Evolutionary conservation across 2,113 vertebrate species (phyloP).

Genomic region (Sorex fumeus): DNA sequence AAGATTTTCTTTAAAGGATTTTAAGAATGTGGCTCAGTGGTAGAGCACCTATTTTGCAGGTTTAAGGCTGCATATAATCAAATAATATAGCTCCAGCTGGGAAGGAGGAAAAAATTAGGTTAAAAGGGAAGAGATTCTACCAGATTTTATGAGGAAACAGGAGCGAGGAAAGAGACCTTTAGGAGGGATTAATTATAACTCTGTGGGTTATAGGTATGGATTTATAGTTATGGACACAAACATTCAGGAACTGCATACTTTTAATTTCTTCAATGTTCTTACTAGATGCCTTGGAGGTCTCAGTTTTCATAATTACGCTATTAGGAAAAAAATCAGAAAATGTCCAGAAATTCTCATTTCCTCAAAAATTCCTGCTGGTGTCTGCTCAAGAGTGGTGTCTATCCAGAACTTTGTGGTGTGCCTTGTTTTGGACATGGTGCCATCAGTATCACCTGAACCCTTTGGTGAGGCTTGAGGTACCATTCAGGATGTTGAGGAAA

Average conservation of each 20-base stretch:
- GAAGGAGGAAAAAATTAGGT: no score
- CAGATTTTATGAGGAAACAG: slow-evolving; percentile 48
- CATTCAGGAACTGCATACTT: slow-evolving; percentile 10
- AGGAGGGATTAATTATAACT: slow-evolving; percentile 50
- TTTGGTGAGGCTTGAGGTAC: background rate
- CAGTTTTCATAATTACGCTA: slow-evolving; percentile 40
- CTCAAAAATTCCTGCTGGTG: background rate
- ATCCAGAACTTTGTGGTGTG: background rate
- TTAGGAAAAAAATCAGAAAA: slow-evolving; percentile 35
- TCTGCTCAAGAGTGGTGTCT: background rate
- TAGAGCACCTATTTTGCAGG: no score
- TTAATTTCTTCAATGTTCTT: slow-evolving; percentile 61
- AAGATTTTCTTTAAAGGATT: no score
- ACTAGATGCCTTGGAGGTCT: background rate
- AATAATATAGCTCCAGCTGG: no score
- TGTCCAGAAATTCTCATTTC: background rate
- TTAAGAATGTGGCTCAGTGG: no score
- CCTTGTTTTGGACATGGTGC: background rate
- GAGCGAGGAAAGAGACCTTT: slow-evolving; percentile 63
- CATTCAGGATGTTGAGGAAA: background rate
- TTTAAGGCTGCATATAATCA: no score
- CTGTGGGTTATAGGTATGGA: background rate
- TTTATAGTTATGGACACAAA: slow-evolving; percentile 23
- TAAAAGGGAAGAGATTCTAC: slow-evolving; percentile 52
- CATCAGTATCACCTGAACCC: background rate